Percentiles rank a stretch among this genome's conserved stretches.
Conservation (phyloP, 2,113 vertebrate genomes). For the Plestiodon gilberti region DNA sequence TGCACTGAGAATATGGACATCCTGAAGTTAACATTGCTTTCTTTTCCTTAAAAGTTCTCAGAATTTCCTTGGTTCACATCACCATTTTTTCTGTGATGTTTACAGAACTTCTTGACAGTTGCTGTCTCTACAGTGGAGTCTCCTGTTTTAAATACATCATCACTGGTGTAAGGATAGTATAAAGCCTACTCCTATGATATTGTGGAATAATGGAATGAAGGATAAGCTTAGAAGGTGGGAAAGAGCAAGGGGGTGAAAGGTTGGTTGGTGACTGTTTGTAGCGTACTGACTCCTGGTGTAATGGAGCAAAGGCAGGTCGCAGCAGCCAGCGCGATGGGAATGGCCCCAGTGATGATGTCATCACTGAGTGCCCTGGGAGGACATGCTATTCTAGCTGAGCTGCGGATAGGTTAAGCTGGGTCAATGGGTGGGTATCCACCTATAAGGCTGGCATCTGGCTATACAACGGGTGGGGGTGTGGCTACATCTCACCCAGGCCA, state of each 20-base stretch:
- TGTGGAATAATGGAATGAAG: not conserved
- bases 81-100: not conserved
- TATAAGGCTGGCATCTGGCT: too few species aligned
- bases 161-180: not conserved
- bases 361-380: too few species aligned
- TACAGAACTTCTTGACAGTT: not conserved
- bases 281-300: too few species aligned
- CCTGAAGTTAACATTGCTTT: not conserved
- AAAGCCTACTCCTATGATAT: not conserved
- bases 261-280: not conserved
- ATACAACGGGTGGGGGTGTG: too few species aligned
- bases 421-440: too few species aligned
- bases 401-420: too few species aligned
- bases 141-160: not conserved
- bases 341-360: too few species aligned
- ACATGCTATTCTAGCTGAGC: too few species aligned
- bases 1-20: not conserved
- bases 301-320: too few species aligned
- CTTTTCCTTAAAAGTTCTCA: slow-evolving; percentile 4
- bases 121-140: not conserved
- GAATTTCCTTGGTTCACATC: not conserved
- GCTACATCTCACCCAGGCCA: too few species aligned
- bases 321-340: too few species aligned
- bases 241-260: not conserved
- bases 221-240: not conserved